A percentile compares a stretch with the other conserved stretches of the same genome.
Evolutionary conservation across 2,113 vertebrate species (phyloP).

Genomic region (Drymodes brunneopygia): DNA sequence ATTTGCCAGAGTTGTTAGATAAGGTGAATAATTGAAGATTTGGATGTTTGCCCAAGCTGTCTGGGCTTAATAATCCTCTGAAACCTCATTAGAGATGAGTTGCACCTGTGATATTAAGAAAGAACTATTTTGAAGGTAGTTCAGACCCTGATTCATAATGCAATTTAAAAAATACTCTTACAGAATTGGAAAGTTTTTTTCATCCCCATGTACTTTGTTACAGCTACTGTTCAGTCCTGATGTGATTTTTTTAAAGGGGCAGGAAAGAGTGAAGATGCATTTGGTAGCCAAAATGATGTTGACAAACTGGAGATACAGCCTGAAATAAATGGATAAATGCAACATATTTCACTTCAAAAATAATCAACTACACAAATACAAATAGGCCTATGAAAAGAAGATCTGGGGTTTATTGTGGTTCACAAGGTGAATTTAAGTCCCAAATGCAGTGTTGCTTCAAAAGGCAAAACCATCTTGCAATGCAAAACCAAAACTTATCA

Average conservation of each 20-base stretch:
- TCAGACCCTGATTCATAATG: not conserved
- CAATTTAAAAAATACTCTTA: not conserved
- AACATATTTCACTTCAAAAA: not conserved
- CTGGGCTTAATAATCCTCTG: constrained; percentile 9
- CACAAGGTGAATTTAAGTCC: not conserved
- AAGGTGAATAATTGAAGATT: constrained; percentile 12
- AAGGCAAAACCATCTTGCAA: not conserved
- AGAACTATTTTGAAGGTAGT: not conserved
- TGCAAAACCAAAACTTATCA: not conserved
- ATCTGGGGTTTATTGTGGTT: not conserved
- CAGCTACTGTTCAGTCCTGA: not conserved
- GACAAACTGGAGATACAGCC: not conserved
- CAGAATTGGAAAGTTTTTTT: not conserved
- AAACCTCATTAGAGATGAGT: constrained; percentile 25
- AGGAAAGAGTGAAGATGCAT: not conserved
- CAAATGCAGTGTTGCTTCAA: not conserved
- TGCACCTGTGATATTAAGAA: not conserved
- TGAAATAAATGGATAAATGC: not conserved
- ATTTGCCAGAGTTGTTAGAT: constrained; percentile 16
- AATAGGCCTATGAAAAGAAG: not conserved
- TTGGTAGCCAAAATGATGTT: not conserved
- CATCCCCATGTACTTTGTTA: not conserved
- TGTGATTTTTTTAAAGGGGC: not conserved
- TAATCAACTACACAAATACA: not conserved
- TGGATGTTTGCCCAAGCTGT: constrained; percentile 24